phyloP scores from a whole-genome alignment of 30 jellyfish, hydroid and myxozoan genomes.

The Mastigias papua region DNA sequence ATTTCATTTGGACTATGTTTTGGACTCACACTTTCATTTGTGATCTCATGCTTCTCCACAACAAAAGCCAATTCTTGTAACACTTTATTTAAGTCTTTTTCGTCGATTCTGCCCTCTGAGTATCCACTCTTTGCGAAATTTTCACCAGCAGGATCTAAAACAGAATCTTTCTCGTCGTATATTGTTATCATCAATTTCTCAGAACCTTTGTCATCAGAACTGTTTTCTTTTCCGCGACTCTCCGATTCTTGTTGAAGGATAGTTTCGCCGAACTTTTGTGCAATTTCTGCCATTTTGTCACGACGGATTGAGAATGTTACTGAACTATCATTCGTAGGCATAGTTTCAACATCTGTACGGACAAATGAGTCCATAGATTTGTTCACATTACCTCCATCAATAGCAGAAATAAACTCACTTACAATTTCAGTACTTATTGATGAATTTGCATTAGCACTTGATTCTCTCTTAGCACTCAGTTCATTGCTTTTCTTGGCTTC shows the following conservation, averaged over 20 bases:
- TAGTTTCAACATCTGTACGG: not conserved
- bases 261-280: slow-evolving; percentile 1
- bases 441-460: not conserved
- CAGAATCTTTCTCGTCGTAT: not conserved
- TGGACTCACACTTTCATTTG: not conserved
- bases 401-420: not conserved
- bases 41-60: slow-evolving; percentile 25
- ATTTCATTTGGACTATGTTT: not conserved
- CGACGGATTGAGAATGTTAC: not conserved
- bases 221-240: not conserved
- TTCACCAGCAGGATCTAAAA: not conserved
- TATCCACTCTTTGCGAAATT: not conserved
- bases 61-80: not conserved
- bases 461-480: not conserved
- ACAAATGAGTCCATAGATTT: not conserved
- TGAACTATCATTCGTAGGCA: not conserved
- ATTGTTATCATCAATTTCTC: not conserved
- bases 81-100: not conserved
- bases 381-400: not conserved
- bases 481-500: not conserved
- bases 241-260: not conserved
- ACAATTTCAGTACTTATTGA: not conserved
- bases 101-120: not conserved
- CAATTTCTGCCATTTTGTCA: slow-evolving; percentile 10
- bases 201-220: not conserved